Evolutionary conservation across 2,797 vertebrate species (phyloP), one percentile per base, ranked within the genome.

Genomic region (Danio tinwini): DNA sequence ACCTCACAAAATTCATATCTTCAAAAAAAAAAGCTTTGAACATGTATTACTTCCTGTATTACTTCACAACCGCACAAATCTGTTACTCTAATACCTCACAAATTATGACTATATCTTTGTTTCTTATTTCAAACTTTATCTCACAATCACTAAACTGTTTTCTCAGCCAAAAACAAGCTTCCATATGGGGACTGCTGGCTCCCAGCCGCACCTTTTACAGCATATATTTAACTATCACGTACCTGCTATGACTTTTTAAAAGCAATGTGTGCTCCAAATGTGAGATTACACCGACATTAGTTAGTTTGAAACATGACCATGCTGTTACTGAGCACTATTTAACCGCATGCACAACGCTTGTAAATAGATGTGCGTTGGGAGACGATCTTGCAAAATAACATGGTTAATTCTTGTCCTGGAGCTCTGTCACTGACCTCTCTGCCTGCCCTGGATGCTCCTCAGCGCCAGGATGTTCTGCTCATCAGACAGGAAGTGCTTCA

Each of bases 381-480:
- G 37, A 70, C 16, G 12, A 39, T 78, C 29, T 61, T 17, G 29
- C 29, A 29, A 6, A 13, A 52, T 52, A 61, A 69, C 53, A 52
- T 55, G 37, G 59, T 69, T 49, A 29, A 50, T 37, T 49, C 5
- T 58, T 55, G 17, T 69, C 68, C 37, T 40, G 11, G 42, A 68
- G 49, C n/a, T 61, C 19, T 17, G 37, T 58, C 72, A 77, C 93
- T 92, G 90, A 96, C 96, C 96, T 96, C 96, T 94, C 83, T 96
- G 96, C 86, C 95, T 92, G 81, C 95, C 96, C 91, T 96, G 96
- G 92, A 96, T 96, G 90, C 95, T 96, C 85, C 95, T 94, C 78
- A 96, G 92, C 6, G 94, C 95, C 91, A 96, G 86, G 91, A 96
- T 96, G 90, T 96, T 96, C 92, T 96, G 96, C 91, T 96, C 96